A percentile compares a stretch with the other conserved stretches of the same genome.
These are phyloP conservation scores for Chelonoidis abingdonii DNA, from an alignment of 2,113 vertebrate species.

Conservation along the genomic window DNA sequence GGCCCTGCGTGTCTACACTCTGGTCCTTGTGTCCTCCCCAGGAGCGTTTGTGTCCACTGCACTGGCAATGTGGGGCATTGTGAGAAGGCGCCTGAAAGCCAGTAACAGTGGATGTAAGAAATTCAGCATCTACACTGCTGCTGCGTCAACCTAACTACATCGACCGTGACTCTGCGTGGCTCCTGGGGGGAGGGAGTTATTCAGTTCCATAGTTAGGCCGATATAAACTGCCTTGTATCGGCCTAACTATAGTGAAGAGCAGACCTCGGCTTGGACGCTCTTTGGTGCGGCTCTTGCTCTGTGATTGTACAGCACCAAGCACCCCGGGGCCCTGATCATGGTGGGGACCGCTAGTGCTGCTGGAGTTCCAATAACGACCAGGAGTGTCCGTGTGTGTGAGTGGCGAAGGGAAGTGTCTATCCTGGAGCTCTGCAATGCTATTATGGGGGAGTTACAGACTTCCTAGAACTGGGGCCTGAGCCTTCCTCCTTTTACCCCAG, in stretches of 20 bases:
- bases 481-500: not conserved
- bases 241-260: not conserved
- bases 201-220: no score
- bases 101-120: no score
- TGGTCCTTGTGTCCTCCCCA: no score
- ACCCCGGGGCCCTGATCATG: not conserved
- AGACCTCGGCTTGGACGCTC: not conserved
- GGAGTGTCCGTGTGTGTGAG: not conserved
- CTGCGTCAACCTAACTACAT: no score
- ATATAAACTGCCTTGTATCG: not conserved
- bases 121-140: no score
- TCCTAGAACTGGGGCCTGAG: not conserved
- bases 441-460: not conserved
- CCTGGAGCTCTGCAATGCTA: not conserved
- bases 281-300: not conserved
- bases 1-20: no score
- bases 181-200: no score
- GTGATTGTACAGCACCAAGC: not conserved
- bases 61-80: no score
- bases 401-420: not conserved
- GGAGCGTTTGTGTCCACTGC: no score
- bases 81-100: no score
- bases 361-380: not conserved
- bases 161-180: no score
- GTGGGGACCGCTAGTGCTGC: not conserved